Percentiles rank a stretch among this genome's conserved stretches.
Evolutionary conservation across 2,797 vertebrate genomes (phyloP).

Genomic region (Poliocrania exsul): DNA sequence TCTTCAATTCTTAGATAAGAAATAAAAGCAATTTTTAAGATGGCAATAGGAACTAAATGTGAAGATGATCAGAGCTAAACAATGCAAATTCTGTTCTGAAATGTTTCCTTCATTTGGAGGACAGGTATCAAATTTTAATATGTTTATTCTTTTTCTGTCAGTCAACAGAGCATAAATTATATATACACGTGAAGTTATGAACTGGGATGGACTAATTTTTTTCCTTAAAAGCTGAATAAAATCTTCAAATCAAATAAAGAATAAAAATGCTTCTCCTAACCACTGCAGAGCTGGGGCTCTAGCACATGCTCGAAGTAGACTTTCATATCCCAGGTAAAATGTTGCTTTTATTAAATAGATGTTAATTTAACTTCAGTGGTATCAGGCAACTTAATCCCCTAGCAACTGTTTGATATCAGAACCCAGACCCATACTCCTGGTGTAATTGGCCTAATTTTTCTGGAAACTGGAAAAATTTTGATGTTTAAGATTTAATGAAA

Average conservation of each 20-base stretch:
- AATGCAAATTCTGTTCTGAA: constrained; percentile 31
- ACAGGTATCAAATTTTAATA: constrained; percentile 67
- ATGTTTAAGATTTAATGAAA: background rate
- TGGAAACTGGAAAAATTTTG: background rate
- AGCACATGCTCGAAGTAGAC: background rate
- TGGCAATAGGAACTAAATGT: constrained; percentile 25
- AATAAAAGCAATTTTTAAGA: constrained; percentile 29
- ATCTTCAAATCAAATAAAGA: background rate
- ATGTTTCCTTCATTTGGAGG: constrained; percentile 18
- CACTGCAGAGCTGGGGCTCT: background rate
- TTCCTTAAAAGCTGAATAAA: background rate
- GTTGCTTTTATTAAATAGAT: background rate
- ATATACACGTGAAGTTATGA: constrained; percentile 9
- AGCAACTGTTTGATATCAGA: background rate
- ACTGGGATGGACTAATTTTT: background rate
- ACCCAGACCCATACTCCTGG: background rate
- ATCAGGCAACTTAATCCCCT: background rate
- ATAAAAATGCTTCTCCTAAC: background rate
- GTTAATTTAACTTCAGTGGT: background rate
- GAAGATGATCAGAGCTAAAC: constrained; percentile 35
- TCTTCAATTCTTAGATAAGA: background rate
- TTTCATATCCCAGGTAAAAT: background rate
- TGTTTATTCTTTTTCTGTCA: constrained; percentile 46
- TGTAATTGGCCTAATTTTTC: background rate
- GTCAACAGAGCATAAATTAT: constrained; percentile 50